These are phyloP conservation scores for Scotopteryx bipunctaria DNA, from an alignment of 2,888 invertebrate genomes.

Conservation along the genomic window DNA sequence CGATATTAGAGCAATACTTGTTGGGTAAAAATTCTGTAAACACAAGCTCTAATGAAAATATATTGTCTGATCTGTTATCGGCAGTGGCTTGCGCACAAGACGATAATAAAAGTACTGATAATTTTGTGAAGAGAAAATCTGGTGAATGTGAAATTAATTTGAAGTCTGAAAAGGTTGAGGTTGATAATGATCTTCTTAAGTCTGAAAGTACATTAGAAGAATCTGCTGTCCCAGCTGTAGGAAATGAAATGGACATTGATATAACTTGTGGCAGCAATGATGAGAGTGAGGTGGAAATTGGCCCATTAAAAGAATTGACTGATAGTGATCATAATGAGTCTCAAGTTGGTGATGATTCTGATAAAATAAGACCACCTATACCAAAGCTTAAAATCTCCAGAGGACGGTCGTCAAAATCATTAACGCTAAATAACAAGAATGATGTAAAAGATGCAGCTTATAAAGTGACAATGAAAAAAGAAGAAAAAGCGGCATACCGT, in stretches of 20 bases:
- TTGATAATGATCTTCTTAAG: slow-evolving; percentile 61
- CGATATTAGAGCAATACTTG: slow-evolving; percentile 88
- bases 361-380: slow-evolving; percentile 69
- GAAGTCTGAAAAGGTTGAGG: slow-evolving; percentile 62
- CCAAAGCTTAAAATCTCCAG: slow-evolving; percentile 79
- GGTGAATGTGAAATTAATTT: slow-evolving; percentile 59
- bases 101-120: slow-evolving; percentile 78
- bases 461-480: slow-evolving; percentile 71
- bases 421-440: slow-evolving; percentile 64
- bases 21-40: slow-evolving; percentile 76
- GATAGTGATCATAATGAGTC: slow-evolving; percentile 60
- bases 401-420: slow-evolving; percentile 64
- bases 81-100: slow-evolving; percentile 85
- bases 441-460: slow-evolving; percentile 77
- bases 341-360: slow-evolving; percentile 55
- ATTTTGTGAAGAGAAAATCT: slow-evolving; percentile 73
- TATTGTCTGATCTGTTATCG: slow-evolving; percentile 84
- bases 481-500: slow-evolving; percentile 72
- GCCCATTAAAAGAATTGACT: slow-evolving; percentile 76
- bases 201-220: slow-evolving; percentile 81
- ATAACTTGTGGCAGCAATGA: slow-evolving; percentile 71
- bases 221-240: slow-evolving; percentile 78
- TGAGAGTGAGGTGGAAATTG: slow-evolving; percentile 76
- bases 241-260: slow-evolving; percentile 79
- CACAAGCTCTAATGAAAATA: slow-evolving; percentile 77